Evolutionary conservation across 2,797 vertebrate species (phyloP).

Genomic region (Crocodylus rhombifer): DNA sequence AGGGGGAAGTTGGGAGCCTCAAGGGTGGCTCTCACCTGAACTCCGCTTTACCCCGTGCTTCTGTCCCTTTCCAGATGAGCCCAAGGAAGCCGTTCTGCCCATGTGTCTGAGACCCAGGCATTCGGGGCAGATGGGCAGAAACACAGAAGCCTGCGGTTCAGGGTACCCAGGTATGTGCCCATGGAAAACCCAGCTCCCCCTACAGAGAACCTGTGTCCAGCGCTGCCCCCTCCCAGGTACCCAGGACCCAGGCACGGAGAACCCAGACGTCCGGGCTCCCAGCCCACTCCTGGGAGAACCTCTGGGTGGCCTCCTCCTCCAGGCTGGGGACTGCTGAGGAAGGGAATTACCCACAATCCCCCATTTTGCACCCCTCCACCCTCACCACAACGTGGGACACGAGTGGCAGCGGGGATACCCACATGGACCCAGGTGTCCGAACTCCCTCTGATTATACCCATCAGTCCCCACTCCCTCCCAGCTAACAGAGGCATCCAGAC

Average conservation of each 20-base stretch:
- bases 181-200: too few relatives aligned
- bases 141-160: neutral
- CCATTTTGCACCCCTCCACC: neutral
- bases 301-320: slow-evolving; percentile 80
- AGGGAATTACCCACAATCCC: neutral
- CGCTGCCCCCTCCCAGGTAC: neutral
- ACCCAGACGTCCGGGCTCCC: neutral
- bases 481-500: neutral
- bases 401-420: neutral
- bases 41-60: too few relatives aligned
- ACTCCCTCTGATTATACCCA: neutral
- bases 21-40: too few relatives aligned
- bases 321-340: neutral
- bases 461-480: neutral
- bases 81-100: too few relatives aligned
- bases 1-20: too few relatives aligned
- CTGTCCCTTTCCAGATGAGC: too few relatives aligned
- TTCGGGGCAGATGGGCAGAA: neutral
- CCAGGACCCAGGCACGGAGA: neutral
- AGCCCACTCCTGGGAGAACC: slow-evolving; percentile 52
- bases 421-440: neutral
- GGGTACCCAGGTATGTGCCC: neutral
- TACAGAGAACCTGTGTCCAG: too few relatives aligned
- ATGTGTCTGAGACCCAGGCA: too few relatives aligned
- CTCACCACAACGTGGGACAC: neutral